Evolutionary conservation across 2,888 invertebrate genomes (phyloP).

Genomic region (Eupithecia pulchellata): DNA sequence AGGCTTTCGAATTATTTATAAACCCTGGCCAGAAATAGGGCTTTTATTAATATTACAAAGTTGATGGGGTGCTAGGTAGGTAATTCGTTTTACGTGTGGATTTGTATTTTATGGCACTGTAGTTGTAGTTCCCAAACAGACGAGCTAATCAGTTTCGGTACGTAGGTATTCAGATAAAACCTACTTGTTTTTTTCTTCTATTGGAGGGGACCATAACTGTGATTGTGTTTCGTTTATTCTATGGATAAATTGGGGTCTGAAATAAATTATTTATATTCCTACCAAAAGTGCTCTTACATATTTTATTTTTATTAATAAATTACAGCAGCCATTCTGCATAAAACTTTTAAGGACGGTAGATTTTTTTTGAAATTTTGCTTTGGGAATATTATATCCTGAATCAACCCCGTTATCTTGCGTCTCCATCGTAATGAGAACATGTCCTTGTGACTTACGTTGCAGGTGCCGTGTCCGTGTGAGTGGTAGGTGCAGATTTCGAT

Average conservation of each 20-base stretch:
- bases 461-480: constrained; percentile 56
- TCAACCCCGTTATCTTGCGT: not conserved
- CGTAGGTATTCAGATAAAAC: no score
- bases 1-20: not conserved
- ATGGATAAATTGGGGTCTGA: no score
- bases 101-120: not conserved
- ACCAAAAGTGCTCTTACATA: no score
- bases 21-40: not conserved
- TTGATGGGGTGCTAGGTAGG: not conserved
- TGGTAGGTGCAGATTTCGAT: constrained; percentile 66
- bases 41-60: not conserved
- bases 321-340: not conserved
- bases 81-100: not conserved
- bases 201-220: no score
- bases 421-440: not conserved
- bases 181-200: no score
- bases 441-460: constrained; percentile 58
- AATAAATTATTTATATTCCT: no score
- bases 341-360: not conserved
- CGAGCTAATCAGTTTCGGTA: not conserved
- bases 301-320: not conserved
- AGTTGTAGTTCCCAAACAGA: not conserved
- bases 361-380: not conserved
- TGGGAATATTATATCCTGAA: not conserved
- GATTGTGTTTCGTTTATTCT: no score